phyloP scores from a whole-genome alignment of 2,888 invertebrate genomes.

The Papilio protenor region DNA sequence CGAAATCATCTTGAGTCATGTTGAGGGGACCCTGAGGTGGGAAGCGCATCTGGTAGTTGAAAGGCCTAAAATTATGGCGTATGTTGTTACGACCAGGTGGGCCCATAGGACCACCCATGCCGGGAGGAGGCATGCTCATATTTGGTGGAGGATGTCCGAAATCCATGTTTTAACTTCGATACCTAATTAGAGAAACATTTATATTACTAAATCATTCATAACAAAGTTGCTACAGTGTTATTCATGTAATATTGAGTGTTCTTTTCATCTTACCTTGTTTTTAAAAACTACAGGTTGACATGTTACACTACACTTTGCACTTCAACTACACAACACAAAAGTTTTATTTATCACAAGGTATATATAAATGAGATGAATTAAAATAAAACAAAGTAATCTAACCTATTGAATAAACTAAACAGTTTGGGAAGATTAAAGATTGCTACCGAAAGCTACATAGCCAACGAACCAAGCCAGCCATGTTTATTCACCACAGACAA shows the following conservation, averaged over 20 bases:
- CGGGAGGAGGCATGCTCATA: slow-evolving; percentile 75
- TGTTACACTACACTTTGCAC: slow-evolving; percentile 67
- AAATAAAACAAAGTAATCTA: slow-evolving; percentile 54
- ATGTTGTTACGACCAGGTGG: slow-evolving; percentile 76
- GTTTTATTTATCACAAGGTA: slow-evolving; percentile 31
- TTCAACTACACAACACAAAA: slow-evolving; percentile 62
- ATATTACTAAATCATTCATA: slow-evolving; percentile 57
- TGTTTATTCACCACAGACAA: slow-evolving; percentile 54
- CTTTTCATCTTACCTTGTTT: slow-evolving; percentile 69
- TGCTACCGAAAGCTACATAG: slow-evolving; percentile 71
- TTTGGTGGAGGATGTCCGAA: slow-evolving; percentile 80
- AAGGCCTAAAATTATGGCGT: slow-evolving; percentile 80
- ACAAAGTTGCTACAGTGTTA: slow-evolving; percentile 36
- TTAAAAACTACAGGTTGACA: slow-evolving; percentile 68
- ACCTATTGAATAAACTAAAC: slow-evolving; percentile 57
- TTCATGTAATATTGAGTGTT: slow-evolving; percentile 15
- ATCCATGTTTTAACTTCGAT: slow-evolving; percentile 78
- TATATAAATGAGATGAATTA: slow-evolving; percentile 12
- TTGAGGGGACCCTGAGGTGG: slow-evolving; percentile 85
- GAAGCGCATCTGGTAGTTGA: slow-evolving; percentile 81
- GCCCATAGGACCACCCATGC: slow-evolving; percentile 63
- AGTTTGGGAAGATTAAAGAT: slow-evolving; percentile 55
- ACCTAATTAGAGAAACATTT: slow-evolving; percentile 78
- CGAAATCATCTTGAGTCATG: slow-evolving; percentile 94
- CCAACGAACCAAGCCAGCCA: slow-evolving; percentile 60